Evolutionary conservation across 2,888 invertebrate species (phyloP), one percentile per base, ranked within the genome.

Genomic region (Pyralis farinalis): DNA sequence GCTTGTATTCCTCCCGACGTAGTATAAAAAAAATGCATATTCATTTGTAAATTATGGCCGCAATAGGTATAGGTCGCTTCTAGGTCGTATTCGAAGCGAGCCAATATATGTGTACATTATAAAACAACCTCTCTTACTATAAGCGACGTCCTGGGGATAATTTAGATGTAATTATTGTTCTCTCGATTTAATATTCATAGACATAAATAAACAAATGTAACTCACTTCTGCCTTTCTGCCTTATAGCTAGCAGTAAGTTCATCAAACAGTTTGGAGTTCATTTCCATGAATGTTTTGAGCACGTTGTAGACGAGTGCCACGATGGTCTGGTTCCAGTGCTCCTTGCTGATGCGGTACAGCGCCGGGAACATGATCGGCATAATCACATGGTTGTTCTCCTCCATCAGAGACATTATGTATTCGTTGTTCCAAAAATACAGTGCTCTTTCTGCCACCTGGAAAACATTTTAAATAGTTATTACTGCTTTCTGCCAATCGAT

Each of bases 341-440:
- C 98, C 92, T 99, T 99, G 83, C 97, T 98, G 88, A 98, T 98
- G 77, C 97, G 96, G 91, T 99, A 99, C 72, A 99, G 91, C 56
- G 99, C 97, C 51, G 99, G 99, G 91, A 99, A 99, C 98, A 99
- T 99, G 66, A 99, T 98, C 62, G 99, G 99, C 94, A 99, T 96
- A 79, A 99, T 98, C 73, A 97, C 95, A 82, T 96, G 94, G 82
- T 97, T 98, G 90, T 99, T 99, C 83, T 99, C 99, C 83, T 98
- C 98, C 92, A 99, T 98, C 88, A 99, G 91, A 53, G 98, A 98
- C 95, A 99, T 95, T 73, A 99, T 98, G 90, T 99, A 99, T 92
- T 99, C 99, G 91, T 99, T 99, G 93, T 99, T 99, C 99, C 99
- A 99, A 90, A 97, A 98, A 91, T 98, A 99, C 60, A 99, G 92